Conservation (phyloP, 2,888 invertebrate species). For the Apamea epomidion region DNA sequence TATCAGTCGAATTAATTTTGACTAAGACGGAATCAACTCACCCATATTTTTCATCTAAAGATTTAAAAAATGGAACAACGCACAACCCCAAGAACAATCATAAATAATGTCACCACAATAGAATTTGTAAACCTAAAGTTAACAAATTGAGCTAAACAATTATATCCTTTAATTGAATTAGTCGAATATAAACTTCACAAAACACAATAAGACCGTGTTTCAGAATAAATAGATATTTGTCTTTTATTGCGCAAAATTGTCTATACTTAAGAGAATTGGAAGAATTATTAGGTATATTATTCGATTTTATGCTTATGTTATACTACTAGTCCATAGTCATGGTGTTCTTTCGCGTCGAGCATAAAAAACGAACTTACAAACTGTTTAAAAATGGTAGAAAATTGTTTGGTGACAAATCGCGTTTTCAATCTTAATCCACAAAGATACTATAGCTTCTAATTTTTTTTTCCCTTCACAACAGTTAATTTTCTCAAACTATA, state of each 20-base stretch:
- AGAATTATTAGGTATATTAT: constrained; percentile 72
- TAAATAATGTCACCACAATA: constrained; percentile 75
- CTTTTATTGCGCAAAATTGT: constrained; percentile 66
- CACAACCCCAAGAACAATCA: constrained; percentile 85
- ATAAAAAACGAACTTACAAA: constrained; percentile 78
- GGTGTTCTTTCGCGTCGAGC: constrained; percentile 76
- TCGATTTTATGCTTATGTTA: constrained; percentile 78
- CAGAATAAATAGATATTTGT: constrained; percentile 65
- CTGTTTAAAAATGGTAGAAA: constrained; percentile 71
- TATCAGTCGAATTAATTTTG: constrained; percentile 83
- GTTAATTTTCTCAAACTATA: constrained; percentile 18
- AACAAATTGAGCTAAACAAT: constrained; percentile 86
- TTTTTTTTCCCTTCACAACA: constrained; percentile 26
- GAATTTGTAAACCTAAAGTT: constrained; percentile 83
- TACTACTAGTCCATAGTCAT: constrained; percentile 73
- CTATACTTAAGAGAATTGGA: constrained; percentile 69
- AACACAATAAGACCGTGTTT: constrained; percentile 55
- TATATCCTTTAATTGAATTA: constrained; percentile 69
- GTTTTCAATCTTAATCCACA: constrained; percentile 37
- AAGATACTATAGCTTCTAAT: constrained; percentile 30
- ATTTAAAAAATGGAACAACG: constrained; percentile 79
- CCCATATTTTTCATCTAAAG: constrained; percentile 72
- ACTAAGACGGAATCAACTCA: constrained; percentile 85
- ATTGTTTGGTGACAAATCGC: constrained; percentile 77
- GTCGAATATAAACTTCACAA: constrained; percentile 61